Conservation (phyloP, 2,888 invertebrate genomes). For the Chrysomela aeneicollis region DNA sequence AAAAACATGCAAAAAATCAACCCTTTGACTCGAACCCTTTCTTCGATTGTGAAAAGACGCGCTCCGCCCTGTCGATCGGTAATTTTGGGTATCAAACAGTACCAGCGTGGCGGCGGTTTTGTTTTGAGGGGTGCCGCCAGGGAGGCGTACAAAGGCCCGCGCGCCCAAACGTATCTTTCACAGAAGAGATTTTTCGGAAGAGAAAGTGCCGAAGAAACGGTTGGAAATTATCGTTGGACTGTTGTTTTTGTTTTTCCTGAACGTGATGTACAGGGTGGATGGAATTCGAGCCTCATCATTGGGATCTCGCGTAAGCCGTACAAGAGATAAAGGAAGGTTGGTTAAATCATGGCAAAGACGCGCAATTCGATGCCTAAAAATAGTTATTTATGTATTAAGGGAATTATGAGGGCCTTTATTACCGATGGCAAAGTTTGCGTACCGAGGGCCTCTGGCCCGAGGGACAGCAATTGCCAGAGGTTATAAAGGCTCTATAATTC, state of each 20-base stretch:
- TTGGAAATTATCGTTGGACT: neutral
- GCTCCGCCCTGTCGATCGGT: constrained; percentile 40
- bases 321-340: too few relatives aligned
- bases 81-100: constrained; percentile 45
- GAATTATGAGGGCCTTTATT: too few relatives aligned
- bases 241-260: neutral
- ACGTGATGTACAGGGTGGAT: too few relatives aligned
- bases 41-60: constrained; percentile 17
- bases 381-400: too few relatives aligned
- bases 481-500: too few relatives aligned
- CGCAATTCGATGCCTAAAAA: too few relatives aligned
- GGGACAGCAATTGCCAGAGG: too few relatives aligned
- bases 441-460: too few relatives aligned
- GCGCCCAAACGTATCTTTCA: neutral
- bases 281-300: too few relatives aligned
- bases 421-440: too few relatives aligned
- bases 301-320: too few relatives aligned
- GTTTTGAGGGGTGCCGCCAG: constrained; percentile 24
- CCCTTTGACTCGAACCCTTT: constrained; percentile 24
- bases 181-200: neutral
- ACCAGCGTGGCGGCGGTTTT: constrained; percentile 41
- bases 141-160: constrained; percentile 1
- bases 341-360: too few relatives aligned
- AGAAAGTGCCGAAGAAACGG: neutral
- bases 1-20: constrained; percentile 26